These are phyloP conservation scores for Lomographa bimaculata DNA, from an alignment of 2,888 invertebrate genomes.

Conservation along the genomic window DNA sequence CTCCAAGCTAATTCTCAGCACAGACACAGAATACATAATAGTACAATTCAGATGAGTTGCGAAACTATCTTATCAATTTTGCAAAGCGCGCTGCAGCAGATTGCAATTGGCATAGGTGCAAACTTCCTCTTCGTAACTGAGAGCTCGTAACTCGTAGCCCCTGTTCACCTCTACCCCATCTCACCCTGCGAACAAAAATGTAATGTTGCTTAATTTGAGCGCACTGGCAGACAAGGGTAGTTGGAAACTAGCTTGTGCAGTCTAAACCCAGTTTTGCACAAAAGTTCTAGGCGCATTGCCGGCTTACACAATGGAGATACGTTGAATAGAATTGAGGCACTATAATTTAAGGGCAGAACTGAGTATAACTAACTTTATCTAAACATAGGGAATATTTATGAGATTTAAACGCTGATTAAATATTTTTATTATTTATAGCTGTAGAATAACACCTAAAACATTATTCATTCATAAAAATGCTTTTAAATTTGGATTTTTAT, in stretches of 20 bases:
- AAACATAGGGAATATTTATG: too few relatives aligned
- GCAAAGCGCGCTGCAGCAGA: slow-evolving; percentile 6
- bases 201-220: slow-evolving; percentile 51
- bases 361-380: too few relatives aligned
- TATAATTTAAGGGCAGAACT: too few relatives aligned
- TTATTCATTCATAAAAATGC: too few relatives aligned
- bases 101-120: slow-evolving; percentile 22
- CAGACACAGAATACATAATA: too few relatives aligned
- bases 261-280: slow-evolving; percentile 20
- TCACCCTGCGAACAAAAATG: slow-evolving; percentile 43
- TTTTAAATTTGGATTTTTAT: too few relatives aligned
- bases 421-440: too few relatives aligned
- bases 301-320: slow-evolving; percentile 15
- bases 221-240: slow-evolving; percentile 35
- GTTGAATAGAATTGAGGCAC: too few relatives aligned
- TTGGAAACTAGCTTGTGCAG: slow-evolving; percentile 44
- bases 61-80: slow-evolving; percentile 7
- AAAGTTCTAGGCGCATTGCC: slow-evolving; percentile 14
- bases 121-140: slow-evolving; percentile 18
- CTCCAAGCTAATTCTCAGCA: too few relatives aligned
- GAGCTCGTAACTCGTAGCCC: slow-evolving; percentile 12
- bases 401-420: too few relatives aligned
- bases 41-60: neutral
- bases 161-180: slow-evolving; percentile 1
- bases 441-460: too few relatives aligned